These are phyloP conservation scores for Bellardia bayeri DNA, from an alignment of 2,888 invertebrate genomes.

Conservation along the genomic window DNA sequence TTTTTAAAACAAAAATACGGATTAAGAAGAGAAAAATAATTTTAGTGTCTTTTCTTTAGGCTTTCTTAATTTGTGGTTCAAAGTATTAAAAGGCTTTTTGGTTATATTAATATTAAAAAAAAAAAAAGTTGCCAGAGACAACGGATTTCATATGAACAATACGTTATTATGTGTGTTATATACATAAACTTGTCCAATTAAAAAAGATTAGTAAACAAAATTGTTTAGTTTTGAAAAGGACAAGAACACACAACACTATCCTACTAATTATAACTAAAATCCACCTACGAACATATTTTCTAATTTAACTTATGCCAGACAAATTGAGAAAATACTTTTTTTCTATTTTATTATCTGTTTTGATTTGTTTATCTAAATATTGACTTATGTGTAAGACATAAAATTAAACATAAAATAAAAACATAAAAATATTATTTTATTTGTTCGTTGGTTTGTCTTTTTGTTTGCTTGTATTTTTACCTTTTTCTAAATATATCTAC, in stretches of 20 bases:
- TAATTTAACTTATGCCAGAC: slow-evolving; percentile 9
- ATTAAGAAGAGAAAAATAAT: too few relatives aligned
- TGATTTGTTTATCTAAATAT: slow-evolving; percentile 28
- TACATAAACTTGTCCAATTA: not conserved
- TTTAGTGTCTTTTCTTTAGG: too few relatives aligned
- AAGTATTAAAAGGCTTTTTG: too few relatives aligned
- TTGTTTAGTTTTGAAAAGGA: not conserved
- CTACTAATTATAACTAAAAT: not conserved
- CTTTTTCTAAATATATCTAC: not conserved
- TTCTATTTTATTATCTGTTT: slow-evolving; percentile 11
- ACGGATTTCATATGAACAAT: too few relatives aligned
- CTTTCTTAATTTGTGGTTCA: too few relatives aligned
- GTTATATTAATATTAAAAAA: too few relatives aligned
- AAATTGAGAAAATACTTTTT: not conserved
- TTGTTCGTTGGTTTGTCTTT: not conserved
- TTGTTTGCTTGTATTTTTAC: not conserved
- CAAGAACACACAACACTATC: too few relatives aligned
- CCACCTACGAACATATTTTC: not conserved
- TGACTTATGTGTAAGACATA: slow-evolving; percentile 29
- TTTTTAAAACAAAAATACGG: too few relatives aligned
- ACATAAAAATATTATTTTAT: not conserved
- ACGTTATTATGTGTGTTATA: too few relatives aligned
- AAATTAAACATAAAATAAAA: slow-evolving; percentile 12
- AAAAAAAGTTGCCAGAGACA: too few relatives aligned
- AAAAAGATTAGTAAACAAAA: not conserved